These are phyloP conservation scores for Acanthornis magna DNA, from an alignment of 2,797 vertebrate genomes.

Conservation along the genomic window DNA sequence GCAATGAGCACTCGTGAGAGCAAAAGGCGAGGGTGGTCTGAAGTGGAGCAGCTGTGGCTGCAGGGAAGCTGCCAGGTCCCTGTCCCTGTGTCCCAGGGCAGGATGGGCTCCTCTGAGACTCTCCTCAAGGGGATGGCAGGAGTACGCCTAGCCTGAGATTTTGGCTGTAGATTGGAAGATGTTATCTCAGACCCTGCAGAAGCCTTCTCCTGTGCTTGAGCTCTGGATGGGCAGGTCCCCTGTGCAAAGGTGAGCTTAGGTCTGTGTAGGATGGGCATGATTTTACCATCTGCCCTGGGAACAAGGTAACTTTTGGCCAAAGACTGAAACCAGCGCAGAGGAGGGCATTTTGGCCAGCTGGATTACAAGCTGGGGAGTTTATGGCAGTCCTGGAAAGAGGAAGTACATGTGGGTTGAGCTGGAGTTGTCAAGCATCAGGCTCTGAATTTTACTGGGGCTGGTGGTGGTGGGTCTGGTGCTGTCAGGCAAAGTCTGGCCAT, in stretches of 20 bases:
- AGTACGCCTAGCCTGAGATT: background rate
- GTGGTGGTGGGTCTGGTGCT: background rate
- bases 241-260: background rate
- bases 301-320: background rate
- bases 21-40: background rate
- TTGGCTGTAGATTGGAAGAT: background rate
- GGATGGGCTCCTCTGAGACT: background rate
- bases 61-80: background rate
- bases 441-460: background rate
- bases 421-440: background rate
- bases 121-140: background rate
- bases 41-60: background rate
- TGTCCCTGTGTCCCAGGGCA: background rate
- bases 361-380: background rate
- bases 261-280: background rate
- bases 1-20: rapidly evolving
- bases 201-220: background rate
- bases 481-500: background rate
- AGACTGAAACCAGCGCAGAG: background rate
- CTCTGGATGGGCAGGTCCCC: background rate
- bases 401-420: background rate
- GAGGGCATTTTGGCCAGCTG: background rate
- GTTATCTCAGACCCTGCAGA: background rate
- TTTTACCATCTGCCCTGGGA: background rate
- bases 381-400: background rate